Evolutionary conservation across 92 coral and sea anemone genomes (phyloP), one percentile per base, ranked within the genome.

Genomic region (Blastomussa wellsi): DNA sequence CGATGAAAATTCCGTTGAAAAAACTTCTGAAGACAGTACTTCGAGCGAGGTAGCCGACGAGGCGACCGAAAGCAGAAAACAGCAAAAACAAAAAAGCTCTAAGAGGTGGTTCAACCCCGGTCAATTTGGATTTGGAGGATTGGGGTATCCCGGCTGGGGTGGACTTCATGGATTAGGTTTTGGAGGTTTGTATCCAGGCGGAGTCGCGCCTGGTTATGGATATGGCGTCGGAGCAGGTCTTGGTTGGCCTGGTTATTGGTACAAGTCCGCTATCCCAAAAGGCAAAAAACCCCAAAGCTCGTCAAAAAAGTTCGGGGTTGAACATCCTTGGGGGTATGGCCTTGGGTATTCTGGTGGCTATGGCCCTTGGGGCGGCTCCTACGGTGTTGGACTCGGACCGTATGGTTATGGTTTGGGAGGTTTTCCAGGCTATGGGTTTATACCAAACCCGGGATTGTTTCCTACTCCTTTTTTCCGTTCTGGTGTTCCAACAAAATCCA

Each of bases 201-300:
- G 90, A 5, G 76, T 70, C 74, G 83, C 82, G 49, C 79, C 55
- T 62, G 88, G 88, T 5, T 67, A 88, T 67, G 98, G 95, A 8
- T 89, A 89, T 86, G 94, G 91, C 55, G 36, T 83, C 16, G 97
- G 97, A 26, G 44, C 85, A 44, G 92, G 93, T 17, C 88, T 83
- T 41, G 95, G 92, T 31, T 94, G 98, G 98, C 98, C 98, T 38
- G 98, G 98, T 32, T 92, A 62, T 80, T 94, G 98, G 98, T 94
- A 94, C 83, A 90, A 81, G 79, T 86, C 92, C 28, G 62, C 33
- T 6, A 67, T 92, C 24, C 90, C 95, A 55, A 88, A 82, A 74
- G 73, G 44, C 17, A 59, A 48, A 59, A 62, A 73, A 74, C 19
- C 19, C 22, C 72, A 82, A 83, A 64, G 37, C 15, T 74, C 87